A percentile compares a stretch with the other conserved stretches of the same genome.
These are phyloP conservation scores for Anagrus nilaparvatae DNA, from an alignment of 1,140 invertebrate species.

Conservation along the genomic window DNA sequence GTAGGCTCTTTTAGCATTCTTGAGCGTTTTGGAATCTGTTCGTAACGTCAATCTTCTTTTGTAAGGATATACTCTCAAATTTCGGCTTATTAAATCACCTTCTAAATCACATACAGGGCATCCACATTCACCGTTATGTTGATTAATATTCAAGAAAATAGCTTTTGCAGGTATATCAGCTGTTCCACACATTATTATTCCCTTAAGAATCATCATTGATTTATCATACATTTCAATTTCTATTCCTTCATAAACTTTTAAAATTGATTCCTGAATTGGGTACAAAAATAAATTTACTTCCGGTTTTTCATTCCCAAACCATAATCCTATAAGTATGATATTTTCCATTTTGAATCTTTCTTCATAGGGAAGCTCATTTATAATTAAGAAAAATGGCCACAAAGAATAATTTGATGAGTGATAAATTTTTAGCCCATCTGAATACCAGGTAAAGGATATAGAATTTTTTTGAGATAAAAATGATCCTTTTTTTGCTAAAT, in stretches of 20 bases:
- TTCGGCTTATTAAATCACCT: background rate
- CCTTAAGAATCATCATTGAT: background rate
- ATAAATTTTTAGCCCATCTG: background rate
- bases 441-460: too few relatives aligned
- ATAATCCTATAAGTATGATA: conserved; percentile 8
- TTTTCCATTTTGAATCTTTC: conserved; percentile 12
- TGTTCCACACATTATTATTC: conserved; percentile 1
- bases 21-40: too few relatives aligned
- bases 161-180: conserved; percentile 10
- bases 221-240: too few relatives aligned
- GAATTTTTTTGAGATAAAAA: background rate
- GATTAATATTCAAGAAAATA: conserved; percentile 4
- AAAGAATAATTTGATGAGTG: conserved; percentile 4
- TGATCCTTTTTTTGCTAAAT: background rate
- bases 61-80: too few relatives aligned
- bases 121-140: conserved; percentile 8
- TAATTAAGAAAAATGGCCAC: conserved; percentile 11
- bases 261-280: too few relatives aligned
- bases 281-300: conserved; percentile 3
- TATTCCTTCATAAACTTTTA: too few relatives aligned
- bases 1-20: too few relatives aligned
- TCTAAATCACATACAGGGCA: conserved; percentile 4
- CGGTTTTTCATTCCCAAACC: conserved; percentile 13
- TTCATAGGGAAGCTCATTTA: conserved; percentile 11
- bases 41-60: too few relatives aligned